phyloP scores from a whole-genome alignment of 2,797 vertebrate species.

The Lagodon rhomboides region DNA sequence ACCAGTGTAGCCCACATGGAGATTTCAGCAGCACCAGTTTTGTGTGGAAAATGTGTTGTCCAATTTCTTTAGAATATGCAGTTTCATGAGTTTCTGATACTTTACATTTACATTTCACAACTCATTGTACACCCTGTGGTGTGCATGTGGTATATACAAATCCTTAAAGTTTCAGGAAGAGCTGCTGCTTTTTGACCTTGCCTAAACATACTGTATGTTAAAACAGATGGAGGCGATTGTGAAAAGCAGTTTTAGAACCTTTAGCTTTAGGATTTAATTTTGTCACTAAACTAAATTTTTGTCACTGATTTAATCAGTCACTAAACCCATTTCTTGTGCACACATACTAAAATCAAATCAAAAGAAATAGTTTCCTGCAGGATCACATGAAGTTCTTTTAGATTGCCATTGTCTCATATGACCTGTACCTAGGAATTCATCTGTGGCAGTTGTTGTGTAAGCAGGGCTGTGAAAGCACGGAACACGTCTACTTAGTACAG shows the following conservation, averaged over 20 bases:
- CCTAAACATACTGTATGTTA: no score
- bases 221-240: not conserved
- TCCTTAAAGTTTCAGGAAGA: not conserved
- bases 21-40: not conserved
- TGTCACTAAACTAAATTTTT: not conserved
- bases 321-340: not conserved
- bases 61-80: not conserved
- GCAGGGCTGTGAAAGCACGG: conserved; percentile 12
- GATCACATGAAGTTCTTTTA: not conserved
- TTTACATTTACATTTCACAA: not conserved
- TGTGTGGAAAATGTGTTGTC: not conserved
- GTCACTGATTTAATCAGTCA: no score
- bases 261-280: not conserved
- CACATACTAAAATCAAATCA: conserved; percentile 2
- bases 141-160: not conserved
- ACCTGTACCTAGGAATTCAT: conserved; percentile 11
- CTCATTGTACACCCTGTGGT: not conserved
- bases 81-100: not conserved
- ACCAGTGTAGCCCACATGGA: not conserved
- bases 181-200: not conserved
- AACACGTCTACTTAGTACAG: conserved; percentile 30
- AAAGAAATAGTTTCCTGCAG: not conserved
- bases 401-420: not conserved
- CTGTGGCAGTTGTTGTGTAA: not conserved
- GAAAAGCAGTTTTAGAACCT: conserved; percentile 6